Evolutionary conservation across 2,797 vertebrate genomes (phyloP), one percentile per base, ranked within the genome.

Genomic region (Eulemur albifrons): DNA sequence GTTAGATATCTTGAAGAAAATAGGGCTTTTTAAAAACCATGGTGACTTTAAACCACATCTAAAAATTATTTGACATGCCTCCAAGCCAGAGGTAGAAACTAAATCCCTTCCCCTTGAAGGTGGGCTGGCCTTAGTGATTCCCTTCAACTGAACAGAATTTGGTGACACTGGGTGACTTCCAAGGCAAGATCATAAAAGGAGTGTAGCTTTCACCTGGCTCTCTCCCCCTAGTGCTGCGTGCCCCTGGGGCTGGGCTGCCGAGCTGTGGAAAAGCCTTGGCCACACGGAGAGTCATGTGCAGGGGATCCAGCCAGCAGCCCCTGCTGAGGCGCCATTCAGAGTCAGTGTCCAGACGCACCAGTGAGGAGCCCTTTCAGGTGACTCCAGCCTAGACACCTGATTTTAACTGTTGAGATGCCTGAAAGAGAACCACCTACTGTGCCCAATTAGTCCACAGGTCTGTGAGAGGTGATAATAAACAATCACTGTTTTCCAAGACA

Each of bases 231-330:
- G 11, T 2, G 0, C 52, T 52, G 32, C 20, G 65, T 63, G 4
- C 17, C 3, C 5, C 20, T 45, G 12, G 35, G 61, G 30, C 38
- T 1, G 0, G 45, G 5, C n/a, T 25, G 2, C 38, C 18, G 32
- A 4, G 14, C 23, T 27, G 11, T 4, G 6, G 82, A 3, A 38
- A 88, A 48, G 9, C 11, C 25, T 48, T 35, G 2, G 11, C 18
- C 23, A 25, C 45, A 27, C 14, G 7, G 14, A 38, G 25, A 3
- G 4, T 15, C 13, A 7, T 3, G 1, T 2, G 52, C 30, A 14
- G 43, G 7, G 13, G 7, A 12, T 32, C 38, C 80, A 12, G 32
- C 30, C 30, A 14, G 14, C 8, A 17, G 6, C 32, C 27, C 35
- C 50, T 5, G 0, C 8, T 8, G 32, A 48, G 18, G 23, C 23